Evolutionary conservation across 2,113 vertebrate genomes (phyloP), one percentile per base, ranked within the genome.

Genomic region (Colinus virginianus): DNA sequence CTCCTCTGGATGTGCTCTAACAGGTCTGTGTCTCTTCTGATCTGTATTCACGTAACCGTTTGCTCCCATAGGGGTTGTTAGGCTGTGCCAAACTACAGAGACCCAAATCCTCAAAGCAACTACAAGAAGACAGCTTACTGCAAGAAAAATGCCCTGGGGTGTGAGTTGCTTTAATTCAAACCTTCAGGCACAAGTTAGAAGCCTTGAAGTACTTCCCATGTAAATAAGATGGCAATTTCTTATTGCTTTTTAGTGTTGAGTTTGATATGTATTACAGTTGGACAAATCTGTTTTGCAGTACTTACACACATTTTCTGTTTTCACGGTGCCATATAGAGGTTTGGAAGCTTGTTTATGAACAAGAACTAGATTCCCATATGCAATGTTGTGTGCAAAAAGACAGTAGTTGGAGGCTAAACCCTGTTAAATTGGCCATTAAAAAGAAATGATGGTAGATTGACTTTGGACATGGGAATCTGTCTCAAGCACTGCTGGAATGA

Each of bases 151-250:
- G 92, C 87, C 75, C 76, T 90, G 90, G 85, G 84, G 80, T 84
- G 55, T 48, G 84, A 95, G 68, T 68, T 89, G 82, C 91, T 95
- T 93, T 89, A 94, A 93, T 95, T 94, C 87, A 93, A 93, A 80
- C 72, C 88, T 81, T 61, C 68, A 81, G 84, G 95, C 94, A 67
- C 69, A 85, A 93, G 91, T 84, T 90, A 88, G 45, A 90, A 91
- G 74, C 90, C 83, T 95, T 90, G 55, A 80, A 96, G 93, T 87
- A 88, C 71, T 69, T 91, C 81, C 93, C 84, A 82, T 93, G 83
- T 81, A 95, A 91, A 88, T 91, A 78, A 90, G 85, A 88, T 74
- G 30, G 76, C 53, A 72, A 53, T 88, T 94, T 59, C 84, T 67
- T 76, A 34, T 69, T 77, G 59, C 7, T 76, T 88, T 89, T 72